Conservation (phyloP, 2,113 vertebrate genomes). For the Corvus cornix region DNA sequence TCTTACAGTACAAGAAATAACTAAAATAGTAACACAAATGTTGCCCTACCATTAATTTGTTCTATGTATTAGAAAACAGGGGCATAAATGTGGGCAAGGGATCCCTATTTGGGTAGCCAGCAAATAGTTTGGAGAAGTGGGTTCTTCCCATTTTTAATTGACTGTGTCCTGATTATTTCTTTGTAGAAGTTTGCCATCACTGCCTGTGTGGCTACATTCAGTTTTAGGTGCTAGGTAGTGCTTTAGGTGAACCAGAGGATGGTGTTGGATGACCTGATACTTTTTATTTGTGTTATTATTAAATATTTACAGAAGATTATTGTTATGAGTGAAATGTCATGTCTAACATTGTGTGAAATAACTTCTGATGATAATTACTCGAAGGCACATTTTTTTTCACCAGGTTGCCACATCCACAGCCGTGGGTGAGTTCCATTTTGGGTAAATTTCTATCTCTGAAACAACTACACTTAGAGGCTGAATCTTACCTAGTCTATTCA, state of each 20-base stretch:
- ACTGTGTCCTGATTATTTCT: neutral
- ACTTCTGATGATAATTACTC: neutral
- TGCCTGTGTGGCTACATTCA: neutral
- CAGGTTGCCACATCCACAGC: neutral
- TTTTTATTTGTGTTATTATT: neutral
- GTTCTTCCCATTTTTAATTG: neutral
- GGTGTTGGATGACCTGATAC: neutral
- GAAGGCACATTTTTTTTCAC: neutral
- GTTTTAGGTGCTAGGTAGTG: neutral
- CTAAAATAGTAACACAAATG: neutral
- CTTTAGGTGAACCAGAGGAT: neutral
- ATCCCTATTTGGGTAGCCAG: neutral
- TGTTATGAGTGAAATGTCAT: neutral
- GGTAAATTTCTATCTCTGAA: neutral
- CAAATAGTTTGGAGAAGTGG: neutral
- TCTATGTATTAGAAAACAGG: neutral
- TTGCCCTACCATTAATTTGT: neutral
- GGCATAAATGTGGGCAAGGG: neutral
- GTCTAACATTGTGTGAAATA: neutral
- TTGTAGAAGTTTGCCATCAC: neutral
- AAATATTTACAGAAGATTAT: neutral
- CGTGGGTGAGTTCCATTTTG: neutral
- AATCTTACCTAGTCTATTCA: neutral
- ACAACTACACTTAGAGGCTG: neutral
- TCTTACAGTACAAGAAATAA: neutral